Base-by-base conservation (phyloP, 2,888 invertebrate species). In the Mactromeris polynyma region DNA sequence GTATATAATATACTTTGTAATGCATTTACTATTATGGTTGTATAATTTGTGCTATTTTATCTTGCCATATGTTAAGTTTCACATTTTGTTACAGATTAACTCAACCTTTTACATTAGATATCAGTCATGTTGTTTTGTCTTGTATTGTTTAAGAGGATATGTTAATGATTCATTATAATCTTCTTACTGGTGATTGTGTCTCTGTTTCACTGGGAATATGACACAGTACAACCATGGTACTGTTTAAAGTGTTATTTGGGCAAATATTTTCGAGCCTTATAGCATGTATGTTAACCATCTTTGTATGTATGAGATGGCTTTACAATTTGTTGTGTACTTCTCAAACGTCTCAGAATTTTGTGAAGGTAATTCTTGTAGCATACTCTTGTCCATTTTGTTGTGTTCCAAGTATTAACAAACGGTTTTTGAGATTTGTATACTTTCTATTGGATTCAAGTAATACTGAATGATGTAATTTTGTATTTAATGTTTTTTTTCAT, bases 41-140 rank as follows among this genome's bases (percentile, higher is more conserved):
- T 58, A 58, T 58, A 58, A n/a, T 46, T 73, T 33, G 33, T 73
- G 73, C 33, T 73, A 73, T 73, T 33, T 73, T 17, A 64, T 73
- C 73, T 73, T 73, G 73, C 73, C 73, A 73, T 33, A 36, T 36
- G 73, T 73, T 73, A 73, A 17, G 14, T 26, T 73, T 73, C 33
- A 21, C n/a, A 26, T 7, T 58, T 73, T 36, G 73, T 73, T 73
- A 73, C n/a, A 36, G 73, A 73, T 19, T 14, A 17, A 73, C 73
- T 36, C 73, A 33, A 33, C 26, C 4, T 36, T 73, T 73, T 73
- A 36, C 11, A 11, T 73, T 64, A 54, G 21, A 64, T 64, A 26
- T 64, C 26, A n/a, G 7, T 58, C n/a, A 58, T 21, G 58, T 64
- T 64, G 21, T 64, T 21, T 64, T 26, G 26, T 54, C 1, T 26